Evolutionary conservation across 2,797 vertebrate species (phyloP), one percentile per base, ranked within the genome.

Genomic region (Gobio occitaniae): DNA sequence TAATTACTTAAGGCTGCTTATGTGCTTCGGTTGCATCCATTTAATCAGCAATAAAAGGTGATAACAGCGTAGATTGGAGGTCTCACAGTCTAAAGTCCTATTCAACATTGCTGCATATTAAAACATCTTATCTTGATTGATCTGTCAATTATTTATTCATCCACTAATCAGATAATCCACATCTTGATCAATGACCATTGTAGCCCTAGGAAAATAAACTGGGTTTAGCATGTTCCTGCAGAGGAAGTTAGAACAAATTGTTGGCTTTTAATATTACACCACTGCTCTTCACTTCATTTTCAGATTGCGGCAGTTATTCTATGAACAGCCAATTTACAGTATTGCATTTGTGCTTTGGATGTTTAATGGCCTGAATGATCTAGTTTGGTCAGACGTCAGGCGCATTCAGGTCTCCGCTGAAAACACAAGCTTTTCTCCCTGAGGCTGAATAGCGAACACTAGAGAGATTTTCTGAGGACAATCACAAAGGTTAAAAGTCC

Each of bases 41-140:
- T 78, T 78, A 38, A 29, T 63, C 41, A 65, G 59, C 77, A 65
- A 48, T 61, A 63, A 78, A 78, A 29, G 41, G 41, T 32, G 41
- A 78, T 41, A 63, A 78, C 76, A 9, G 36, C 59, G 11, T 11
- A 65, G 38, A 65, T 32, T 78, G 56, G 25, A 65, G 15, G 38
- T 44, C 38, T 17, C 13, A 47, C 3, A 11, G 56, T 78, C 21
- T 41, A 65, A 78, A 78, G 59, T 78, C 59, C 41, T 9, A 44
- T 32, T 79, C n/a, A 44, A 78, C n/a, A 47, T 29, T 32, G 16
- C 75, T 59, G 11, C 16, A 4, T 61, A 29, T 79, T 19, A 79
- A 32, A 65, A 61, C 56, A 7, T 54, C 72, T 78, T 29, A 78
- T 65, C 77, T 48, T 79, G 59, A 63, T 29, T 65, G 32, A 48